These are phyloP conservation scores for Aplodontia rufa DNA, from an alignment of 2,113 vertebrate species.

Conservation along the genomic window DNA sequence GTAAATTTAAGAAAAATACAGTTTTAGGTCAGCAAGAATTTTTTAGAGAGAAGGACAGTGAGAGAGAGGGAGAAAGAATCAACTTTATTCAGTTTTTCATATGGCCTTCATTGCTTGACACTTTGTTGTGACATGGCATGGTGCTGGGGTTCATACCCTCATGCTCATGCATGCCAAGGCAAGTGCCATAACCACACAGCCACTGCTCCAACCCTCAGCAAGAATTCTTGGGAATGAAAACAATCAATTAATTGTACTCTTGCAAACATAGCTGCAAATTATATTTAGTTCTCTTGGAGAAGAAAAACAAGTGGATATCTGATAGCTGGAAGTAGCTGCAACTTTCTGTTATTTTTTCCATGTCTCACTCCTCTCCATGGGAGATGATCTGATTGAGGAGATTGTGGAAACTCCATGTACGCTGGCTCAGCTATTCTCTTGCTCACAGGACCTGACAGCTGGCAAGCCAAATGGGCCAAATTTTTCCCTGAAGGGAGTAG, in stretches of 20 bases:
- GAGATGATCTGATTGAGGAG: background rate
- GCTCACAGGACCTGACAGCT: background rate
- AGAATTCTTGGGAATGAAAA: conserved; percentile 10
- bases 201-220: no score
- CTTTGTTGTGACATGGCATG: no score
- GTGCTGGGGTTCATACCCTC: no score
- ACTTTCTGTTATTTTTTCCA: background rate
- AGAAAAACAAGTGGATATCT: background rate
- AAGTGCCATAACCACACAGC: no score
- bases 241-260: background rate
- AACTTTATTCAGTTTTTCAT: no score
- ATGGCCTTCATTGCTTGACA: no score
- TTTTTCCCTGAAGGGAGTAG: background rate
- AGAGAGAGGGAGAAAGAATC: no score
- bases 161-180: no score
- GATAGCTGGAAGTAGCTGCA: background rate
- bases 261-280: background rate
- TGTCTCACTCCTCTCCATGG: background rate
- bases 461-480: background rate
- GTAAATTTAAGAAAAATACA: background rate
- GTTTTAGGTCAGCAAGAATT: conserved; percentile 8
- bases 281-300: conserved; percentile 6
- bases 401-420: background rate
- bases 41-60: no score
- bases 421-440: background rate